These are phyloP conservation scores for Hemistola chrysoprasaria DNA, from an alignment of 2,888 invertebrate genomes.

Conservation along the genomic window DNA sequence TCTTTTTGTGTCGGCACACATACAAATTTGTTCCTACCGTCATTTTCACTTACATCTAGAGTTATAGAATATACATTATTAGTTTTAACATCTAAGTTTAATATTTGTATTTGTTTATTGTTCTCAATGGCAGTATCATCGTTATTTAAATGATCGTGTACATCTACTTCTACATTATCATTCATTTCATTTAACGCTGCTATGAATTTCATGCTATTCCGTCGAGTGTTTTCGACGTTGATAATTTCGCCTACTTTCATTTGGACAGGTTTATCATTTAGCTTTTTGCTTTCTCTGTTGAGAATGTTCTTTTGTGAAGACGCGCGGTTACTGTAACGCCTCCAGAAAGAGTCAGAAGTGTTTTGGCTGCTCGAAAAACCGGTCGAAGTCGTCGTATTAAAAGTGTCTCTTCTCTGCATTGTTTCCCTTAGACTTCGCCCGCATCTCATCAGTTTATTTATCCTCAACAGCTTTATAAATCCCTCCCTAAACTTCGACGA, in stretches of 20 bases:
- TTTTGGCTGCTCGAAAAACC: conserved; percentile 82
- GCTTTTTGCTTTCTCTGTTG: conserved; percentile 63
- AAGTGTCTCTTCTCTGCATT: conserved; percentile 85
- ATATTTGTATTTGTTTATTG: conserved; percentile 79
- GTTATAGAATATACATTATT: conserved; percentile 77
- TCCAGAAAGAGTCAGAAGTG: conserved; percentile 84
- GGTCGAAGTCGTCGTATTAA: conserved; percentile 85
- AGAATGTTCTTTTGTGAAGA: conserved; percentile 66
- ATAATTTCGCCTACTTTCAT: conserved; percentile 72
- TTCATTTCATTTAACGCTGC: conserved; percentile 65
- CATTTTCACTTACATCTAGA: conserved; percentile 67
- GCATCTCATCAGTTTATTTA: conserved; percentile 71
- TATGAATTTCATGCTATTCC: conserved; percentile 76
- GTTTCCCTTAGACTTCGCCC: conserved; percentile 70
- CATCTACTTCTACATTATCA: conserved; percentile 34
- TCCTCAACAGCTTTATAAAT: conserved; percentile 85
- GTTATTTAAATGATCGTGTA: conserved; percentile 47
- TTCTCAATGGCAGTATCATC: conserved; percentile 58
- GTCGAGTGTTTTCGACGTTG: conserved; percentile 69
- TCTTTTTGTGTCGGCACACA: conserved; percentile 69
- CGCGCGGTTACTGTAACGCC: conserved; percentile 80
- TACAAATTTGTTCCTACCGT: conserved; percentile 66
- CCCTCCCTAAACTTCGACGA: conserved; percentile 94
- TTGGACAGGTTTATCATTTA: conserved; percentile 60
- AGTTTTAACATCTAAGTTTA: conserved; percentile 76